Evolutionary conservation across 2,888 invertebrate genomes (phyloP), one percentile per base, ranked within the genome.

Genomic region (Tholera decimalis): DNA sequence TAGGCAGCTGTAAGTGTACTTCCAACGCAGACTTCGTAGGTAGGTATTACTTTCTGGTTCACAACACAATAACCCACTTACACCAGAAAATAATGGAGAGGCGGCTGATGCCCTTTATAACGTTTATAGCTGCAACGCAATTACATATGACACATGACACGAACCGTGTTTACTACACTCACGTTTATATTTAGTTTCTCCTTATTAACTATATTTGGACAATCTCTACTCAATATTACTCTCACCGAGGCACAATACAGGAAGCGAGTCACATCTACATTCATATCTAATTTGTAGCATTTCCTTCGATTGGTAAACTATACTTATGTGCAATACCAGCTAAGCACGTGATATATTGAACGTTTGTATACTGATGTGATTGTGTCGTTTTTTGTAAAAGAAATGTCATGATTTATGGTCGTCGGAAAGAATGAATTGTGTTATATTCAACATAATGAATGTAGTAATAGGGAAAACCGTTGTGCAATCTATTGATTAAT

Each of bases 261-360:
- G 30, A 30, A 66, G 26, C 30, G n/a, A 50, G 22, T 7, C 35
- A 37, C 51, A 70, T 76, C 71, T 72, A 66, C 3, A 33, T 33
- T 11, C 33, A 2, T 33, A 5, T 35, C 0, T 35, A 15, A 5
- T 35, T 35, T 35, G 15, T 35, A 13, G 35, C 15, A n/a, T 35
- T 35, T 35, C 35, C 15, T 3, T 35, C 35, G 35, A 35, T 35
- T 35, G 13, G 35, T 4, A 5, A 15, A 15, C n/a, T n/a, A n/a
- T n/a, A n/a, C n/a, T n/a, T 5, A 35, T 35, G 15, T 4, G 13
- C 13, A 35, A 35, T 15, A 35, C 15, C 15, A 15, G 35, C 15
- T 35, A 35, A 35, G 35, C 5, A 5, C 15, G 35, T 15, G 35
- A 35, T 15, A 35, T 15, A 35, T 35, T 35, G 35, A 35, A 35